Evolutionary conservation across 1,140 invertebrate species (phyloP).

Genomic region (Ruditapes philippinarum): DNA sequence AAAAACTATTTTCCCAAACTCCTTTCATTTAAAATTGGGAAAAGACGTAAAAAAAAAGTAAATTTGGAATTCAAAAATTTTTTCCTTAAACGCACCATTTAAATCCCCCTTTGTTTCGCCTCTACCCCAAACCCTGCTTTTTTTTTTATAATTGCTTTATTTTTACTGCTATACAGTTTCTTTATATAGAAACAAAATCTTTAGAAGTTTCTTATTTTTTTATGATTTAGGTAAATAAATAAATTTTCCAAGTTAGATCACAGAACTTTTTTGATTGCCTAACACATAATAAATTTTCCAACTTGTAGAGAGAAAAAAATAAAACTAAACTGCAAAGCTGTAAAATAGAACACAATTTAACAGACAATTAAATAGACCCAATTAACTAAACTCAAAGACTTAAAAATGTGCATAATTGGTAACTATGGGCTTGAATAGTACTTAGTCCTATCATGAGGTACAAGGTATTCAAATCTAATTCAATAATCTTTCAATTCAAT

Average conservation of each 20-base stretch:
- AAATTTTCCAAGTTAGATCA: too few species aligned
- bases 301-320: too few species aligned
- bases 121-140: too few species aligned
- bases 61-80: background rate
- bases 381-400: background rate
- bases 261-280: too few species aligned
- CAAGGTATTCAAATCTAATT: background rate
- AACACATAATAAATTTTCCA: too few species aligned
- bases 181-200: too few species aligned
- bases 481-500: background rate
- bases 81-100: background rate
- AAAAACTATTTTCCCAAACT: constrained; percentile 11
- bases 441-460: background rate
- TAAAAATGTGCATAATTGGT: constrained; percentile 18
- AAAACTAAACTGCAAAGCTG: background rate
- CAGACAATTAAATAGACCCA: constrained; percentile 2
- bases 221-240: too few species aligned
- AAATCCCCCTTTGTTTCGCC: background rate
- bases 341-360: background rate
- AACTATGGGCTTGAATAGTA: background rate
- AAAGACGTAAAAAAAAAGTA: background rate
- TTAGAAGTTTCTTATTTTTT: too few species aligned
- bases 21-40: background rate
- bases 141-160: too few species aligned
- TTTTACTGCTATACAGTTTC: too few species aligned